Base-by-base conservation (phyloP, 2,888 invertebrate genomes). In the Noctua fimbriata region DNA sequence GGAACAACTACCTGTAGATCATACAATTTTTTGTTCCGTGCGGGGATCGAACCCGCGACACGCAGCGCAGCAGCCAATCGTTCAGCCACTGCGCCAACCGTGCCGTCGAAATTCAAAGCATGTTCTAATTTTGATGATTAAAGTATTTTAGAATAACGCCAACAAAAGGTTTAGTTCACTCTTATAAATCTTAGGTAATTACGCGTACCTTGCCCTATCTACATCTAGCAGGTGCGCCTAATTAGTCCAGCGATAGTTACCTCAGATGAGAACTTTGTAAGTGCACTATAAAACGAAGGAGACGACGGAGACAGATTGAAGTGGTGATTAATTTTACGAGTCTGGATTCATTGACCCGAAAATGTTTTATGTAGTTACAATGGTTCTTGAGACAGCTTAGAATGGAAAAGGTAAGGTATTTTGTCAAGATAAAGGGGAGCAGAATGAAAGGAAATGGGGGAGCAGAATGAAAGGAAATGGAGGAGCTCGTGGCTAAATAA, bases 191-290 rank as follows among this genome's bases (percentile, higher is more conserved):
- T 36, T 36, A 70, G 28, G 69, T 67, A 86, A 86, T 84, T 69
- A 83, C 71, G 77, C 49, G 74, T 52, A 65, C 49, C 47, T 72
- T 32, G n/a, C 52, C 49, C 49, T 66, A 74, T 82, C 73, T 82
- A 49, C 55, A 41, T 73, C 71, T 67, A 58, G 66, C 83, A 83
- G 87, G 69, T 86, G 74, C 47, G 72, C 55, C 55, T 86, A 86
- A 84, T 84, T 82, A 75, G 73, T 60, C 78, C 47, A 47, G 49
- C 65, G 44, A 72, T 71, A 83, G 73, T 82, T 78, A 72, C 78
- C 72, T 67, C 32, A 21, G 41, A 52, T 49, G 52, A 67, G 73
- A 86, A 83, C 65, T 83, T 78, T 75, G 41, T 58, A 32, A 83
- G 87, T 18, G 70, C 74, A 74, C 71, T 41, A 82, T 67, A 77